phyloP scores from a whole-genome alignment of 2,113 vertebrate species.

The Carollia perspicillata region DNA sequence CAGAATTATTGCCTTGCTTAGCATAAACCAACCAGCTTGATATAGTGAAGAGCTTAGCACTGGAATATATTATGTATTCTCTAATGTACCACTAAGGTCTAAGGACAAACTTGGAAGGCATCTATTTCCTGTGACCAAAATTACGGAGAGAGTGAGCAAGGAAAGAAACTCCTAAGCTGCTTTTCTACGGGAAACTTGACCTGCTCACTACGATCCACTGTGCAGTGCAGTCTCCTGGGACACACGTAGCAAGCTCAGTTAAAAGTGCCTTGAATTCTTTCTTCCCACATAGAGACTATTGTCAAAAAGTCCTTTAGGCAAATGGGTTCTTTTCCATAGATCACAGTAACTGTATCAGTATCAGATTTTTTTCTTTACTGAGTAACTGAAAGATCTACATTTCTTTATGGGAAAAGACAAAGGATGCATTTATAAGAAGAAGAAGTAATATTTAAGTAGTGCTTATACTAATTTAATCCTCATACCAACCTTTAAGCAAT shows the following conservation, averaged over 20 bases:
- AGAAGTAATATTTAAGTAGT: not conserved
- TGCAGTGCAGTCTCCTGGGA: not conserved
- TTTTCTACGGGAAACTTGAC: not conserved
- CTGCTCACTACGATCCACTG: not conserved
- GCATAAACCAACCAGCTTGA: not conserved
- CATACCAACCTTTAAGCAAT: not conserved
- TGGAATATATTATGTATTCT: not conserved
- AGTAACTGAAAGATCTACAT: not conserved
- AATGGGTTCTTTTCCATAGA: not conserved
- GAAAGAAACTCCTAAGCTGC: not conserved
- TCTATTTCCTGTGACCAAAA: not conserved
- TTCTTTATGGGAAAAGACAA: not conserved
- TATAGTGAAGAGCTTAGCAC: not conserved
- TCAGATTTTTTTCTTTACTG: not conserved
- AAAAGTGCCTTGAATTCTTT: not conserved
- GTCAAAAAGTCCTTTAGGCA: not conserved
- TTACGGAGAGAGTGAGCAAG: not conserved
- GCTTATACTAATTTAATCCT: not conserved
- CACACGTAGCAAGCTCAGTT: not conserved
- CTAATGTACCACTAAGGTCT: not conserved
- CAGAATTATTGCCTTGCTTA: not conserved
- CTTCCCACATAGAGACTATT: not conserved
- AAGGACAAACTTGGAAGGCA: not conserved
- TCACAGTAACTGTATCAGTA: not conserved
- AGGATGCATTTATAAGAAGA: not conserved